Evolutionary conservation across 2,888 invertebrate genomes (phyloP), one percentile per base, ranked within the genome.

Genomic region (Ochropacha duplaris): DNA sequence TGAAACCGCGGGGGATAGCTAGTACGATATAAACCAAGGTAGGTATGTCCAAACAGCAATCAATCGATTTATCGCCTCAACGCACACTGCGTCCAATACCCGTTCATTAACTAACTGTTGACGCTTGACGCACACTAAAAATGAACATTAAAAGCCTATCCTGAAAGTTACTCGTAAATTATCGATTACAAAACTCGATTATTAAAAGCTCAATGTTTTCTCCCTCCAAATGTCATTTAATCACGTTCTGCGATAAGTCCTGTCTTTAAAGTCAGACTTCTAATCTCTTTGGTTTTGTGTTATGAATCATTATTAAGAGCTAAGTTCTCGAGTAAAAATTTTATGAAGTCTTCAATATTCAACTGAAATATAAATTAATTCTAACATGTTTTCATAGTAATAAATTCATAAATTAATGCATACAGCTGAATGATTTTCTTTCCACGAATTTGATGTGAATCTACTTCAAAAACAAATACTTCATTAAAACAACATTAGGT

Each of bases 91-190:
- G 57, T 60, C 55, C 49, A 34, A 58, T 57, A 57, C 51, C 31
- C 62, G 52, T 65, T 68, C 62, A 69, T 72, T 70, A 70, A 54
- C 57, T 54, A 54, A 59, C 54, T 60, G 57, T 61, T 64, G 66
- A 64, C 57, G 51, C 49, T 52, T 44, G 34, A 12, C 34, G 28
- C 55, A 50, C 56, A 56, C 14, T 51, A 39, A 58, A 61, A 55
- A 60, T 55, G 28, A 54, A 55, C 34, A 55, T 22, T 39, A 51
- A 50, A 16, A 51, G 24, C 44, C 49, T 49, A 49, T 54, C 54
- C 56, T n/a, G 9, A 44, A 57, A 61, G 49, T 51, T 51, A 26
- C 11, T 24, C 12, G 12, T 54, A 56, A 44, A 44, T 19, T 44
- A 44, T 44, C 44, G 44, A 36, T 4, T 8, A 36, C 12, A 12